Conservation (phyloP, 2,888 invertebrate species). For the Acanthoscelides obtectus region DNA sequence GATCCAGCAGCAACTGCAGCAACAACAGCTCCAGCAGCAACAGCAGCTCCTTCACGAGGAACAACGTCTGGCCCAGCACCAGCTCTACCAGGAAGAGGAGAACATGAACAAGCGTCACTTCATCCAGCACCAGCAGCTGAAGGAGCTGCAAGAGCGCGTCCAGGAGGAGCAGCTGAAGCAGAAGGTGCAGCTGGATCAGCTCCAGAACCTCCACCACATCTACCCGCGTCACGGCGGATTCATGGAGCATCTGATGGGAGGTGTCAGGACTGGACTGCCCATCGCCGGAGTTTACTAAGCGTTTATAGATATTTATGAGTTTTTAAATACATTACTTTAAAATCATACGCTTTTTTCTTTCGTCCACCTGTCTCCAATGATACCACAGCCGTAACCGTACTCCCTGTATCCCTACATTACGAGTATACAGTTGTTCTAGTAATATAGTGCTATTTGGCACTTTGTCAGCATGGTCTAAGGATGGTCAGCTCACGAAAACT, state of each 20-base stretch:
- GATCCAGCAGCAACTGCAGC: neutral
- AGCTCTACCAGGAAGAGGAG: neutral
- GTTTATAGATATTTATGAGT: neutral
- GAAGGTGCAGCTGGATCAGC: neutral
- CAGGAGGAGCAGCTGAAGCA: neutral
- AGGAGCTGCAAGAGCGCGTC: neutral
- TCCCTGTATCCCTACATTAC: too few species aligned
- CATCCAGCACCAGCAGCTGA: neutral
- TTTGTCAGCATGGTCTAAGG: too few species aligned
- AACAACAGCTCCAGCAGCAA: neutral
- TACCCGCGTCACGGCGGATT: neutral
- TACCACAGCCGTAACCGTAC: too few species aligned
- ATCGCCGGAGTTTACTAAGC: neutral
- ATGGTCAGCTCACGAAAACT: too few species aligned
- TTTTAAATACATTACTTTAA: neutral
- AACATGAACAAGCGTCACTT: neutral
- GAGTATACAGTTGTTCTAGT: too few species aligned
- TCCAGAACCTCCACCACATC: neutral
- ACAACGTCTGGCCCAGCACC: neutral
- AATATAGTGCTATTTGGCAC: too few species aligned
- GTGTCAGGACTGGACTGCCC: neutral
- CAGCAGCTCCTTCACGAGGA: neutral
- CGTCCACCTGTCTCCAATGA: neutral
- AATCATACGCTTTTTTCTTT: neutral
- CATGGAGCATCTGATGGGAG: neutral